Conservation (phyloP, 2,113 vertebrate genomes). For the Pycnonotus jocosus region DNA sequence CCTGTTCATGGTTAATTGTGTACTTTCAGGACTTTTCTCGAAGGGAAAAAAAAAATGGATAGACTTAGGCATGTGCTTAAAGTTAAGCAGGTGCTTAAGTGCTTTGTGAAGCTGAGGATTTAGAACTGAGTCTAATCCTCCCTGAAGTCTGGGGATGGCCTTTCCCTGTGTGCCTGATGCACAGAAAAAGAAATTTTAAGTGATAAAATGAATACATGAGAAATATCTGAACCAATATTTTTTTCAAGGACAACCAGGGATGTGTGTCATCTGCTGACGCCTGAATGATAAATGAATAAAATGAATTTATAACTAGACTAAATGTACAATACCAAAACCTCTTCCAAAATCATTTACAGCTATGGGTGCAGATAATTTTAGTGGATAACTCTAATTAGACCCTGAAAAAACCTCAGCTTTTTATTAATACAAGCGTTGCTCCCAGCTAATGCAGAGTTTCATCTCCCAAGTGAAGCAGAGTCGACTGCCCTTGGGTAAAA, state of each 20-base stretch:
- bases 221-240: neutral
- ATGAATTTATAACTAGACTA: neutral
- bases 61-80: constrained; percentile 50
- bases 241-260: neutral
- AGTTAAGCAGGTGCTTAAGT: constrained; percentile 58
- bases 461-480: neutral
- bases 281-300: neutral
- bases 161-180: neutral
- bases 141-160: neutral
- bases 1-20: constrained; percentile 61
- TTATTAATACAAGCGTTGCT: neutral
- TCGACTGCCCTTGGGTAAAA: accelerated
- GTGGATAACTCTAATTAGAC: neutral
- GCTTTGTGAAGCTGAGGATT: neutral
- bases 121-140: neutral
- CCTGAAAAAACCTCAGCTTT: neutral
- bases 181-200: neutral
- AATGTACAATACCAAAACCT: neutral
- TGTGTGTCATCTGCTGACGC: neutral
- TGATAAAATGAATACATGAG: neutral
- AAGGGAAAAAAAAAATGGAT: neutral
- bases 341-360: neutral
- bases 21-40: constrained; percentile 24
- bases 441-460: neutral
- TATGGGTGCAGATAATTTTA: neutral